These are phyloP conservation scores for Euplexia lucipara DNA, from an alignment of 2,888 invertebrate genomes.

Conservation along the genomic window DNA sequence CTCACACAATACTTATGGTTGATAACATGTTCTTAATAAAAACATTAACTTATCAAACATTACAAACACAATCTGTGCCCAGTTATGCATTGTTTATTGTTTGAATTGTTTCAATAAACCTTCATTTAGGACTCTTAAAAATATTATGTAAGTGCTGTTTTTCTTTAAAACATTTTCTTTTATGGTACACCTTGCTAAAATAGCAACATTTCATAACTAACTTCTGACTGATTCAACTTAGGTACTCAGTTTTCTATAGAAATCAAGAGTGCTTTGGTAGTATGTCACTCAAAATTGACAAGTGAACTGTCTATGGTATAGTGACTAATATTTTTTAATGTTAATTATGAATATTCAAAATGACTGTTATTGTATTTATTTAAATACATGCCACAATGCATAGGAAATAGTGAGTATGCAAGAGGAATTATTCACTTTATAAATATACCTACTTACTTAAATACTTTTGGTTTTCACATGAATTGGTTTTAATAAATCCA, in stretches of 20 bases:
- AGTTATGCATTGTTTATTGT: slow-evolving; percentile 66
- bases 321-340: slow-evolving; percentile 68
- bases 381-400: slow-evolving; percentile 77
- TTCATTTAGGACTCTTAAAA: slow-evolving; percentile 26
- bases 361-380: slow-evolving; percentile 67
- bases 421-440: slow-evolving; percentile 22
- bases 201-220: slow-evolving; percentile 46
- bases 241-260: slow-evolving; percentile 61
- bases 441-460: too few relatives aligned
- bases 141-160: slow-evolving; percentile 1
- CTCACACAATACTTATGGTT: slow-evolving; percentile 70
- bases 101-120: slow-evolving; percentile 56
- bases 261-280: slow-evolving; percentile 80
- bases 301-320: slow-evolving; percentile 69
- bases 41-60: slow-evolving; percentile 73
- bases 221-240: slow-evolving; percentile 45
- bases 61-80: slow-evolving; percentile 63
- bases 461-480: slow-evolving; percentile 5
- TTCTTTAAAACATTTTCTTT: slow-evolving; percentile 21
- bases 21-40: slow-evolving; percentile 80
- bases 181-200: slow-evolving; percentile 26
- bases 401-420: slow-evolving; percentile 85
- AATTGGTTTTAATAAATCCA: slow-evolving; percentile 12
- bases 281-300: slow-evolving; percentile 79
- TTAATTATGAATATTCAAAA: slow-evolving; percentile 71